Base-by-base conservation (phyloP, 2,113 vertebrate genomes). In the Tachycineta bicolor region DNA sequence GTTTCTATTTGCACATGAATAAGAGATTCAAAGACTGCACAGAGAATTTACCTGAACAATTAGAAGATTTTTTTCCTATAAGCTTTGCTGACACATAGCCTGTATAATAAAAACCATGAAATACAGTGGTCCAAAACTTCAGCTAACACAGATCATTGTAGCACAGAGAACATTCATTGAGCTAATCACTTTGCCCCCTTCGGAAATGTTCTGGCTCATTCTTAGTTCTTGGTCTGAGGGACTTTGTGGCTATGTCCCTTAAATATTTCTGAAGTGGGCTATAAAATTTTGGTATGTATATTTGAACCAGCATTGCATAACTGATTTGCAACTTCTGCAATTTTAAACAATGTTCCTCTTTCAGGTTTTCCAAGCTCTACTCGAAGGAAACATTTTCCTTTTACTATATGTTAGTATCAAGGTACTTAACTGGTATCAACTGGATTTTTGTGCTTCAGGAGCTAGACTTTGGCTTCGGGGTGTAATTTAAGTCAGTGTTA, bases 361-460 rank as follows among this genome's bases (percentile, higher is more conserved):
- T 89, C 67, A 85, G 50, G 14, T 93, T 95, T 95, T 53, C 55
- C 43, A 39, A 70, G 16, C 59, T 46, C 17, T 79, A 22, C 79
- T 93, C 47, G 93, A 94, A 96, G 29, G 55, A 85, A 87, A 24
- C 28, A 53, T 95, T 96, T 96, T 94, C 47, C 43, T 84, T 39
- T 79, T 74, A 43, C 59, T 77, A 10, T 58, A 31, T 7, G 12
- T 46, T 58, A 16, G 20, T 69, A 46, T 87, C 62, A 62, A 31
- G 59, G 50, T n/a, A 68, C 41, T 95, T 79, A 58, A 49, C 10
- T n/a, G 24, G 10, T 62, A 75, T 59, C 29, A 78, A 4, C 28
- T 62, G 25, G 41, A 82, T 92, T 94, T 95, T 89, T 21, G 5
- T 63, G 55, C 62, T 90, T 69, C 53, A 80, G 49, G n/a, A 87